Percentiles rank a stretch among this genome's conserved stretches.
These are phyloP conservation scores for Troides aeacus DNA, from an alignment of 2,888 invertebrate species.

Conservation along the genomic window DNA sequence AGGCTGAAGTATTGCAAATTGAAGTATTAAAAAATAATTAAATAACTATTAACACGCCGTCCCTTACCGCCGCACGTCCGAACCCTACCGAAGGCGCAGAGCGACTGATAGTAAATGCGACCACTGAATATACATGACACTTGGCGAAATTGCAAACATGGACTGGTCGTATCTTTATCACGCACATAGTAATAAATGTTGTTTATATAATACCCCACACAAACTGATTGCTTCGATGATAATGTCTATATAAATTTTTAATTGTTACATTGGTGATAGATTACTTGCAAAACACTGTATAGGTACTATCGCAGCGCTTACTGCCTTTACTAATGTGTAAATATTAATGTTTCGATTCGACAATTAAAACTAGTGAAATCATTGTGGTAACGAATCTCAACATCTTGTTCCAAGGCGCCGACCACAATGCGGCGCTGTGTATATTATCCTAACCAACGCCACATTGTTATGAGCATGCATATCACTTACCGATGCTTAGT, in stretches of 20 bases:
- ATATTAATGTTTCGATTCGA: no score
- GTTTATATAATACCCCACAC: slow-evolving; percentile 3
- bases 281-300: no score
- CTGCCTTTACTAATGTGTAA: no score
- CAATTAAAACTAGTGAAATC: no score
- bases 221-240: neutral
- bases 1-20: slow-evolving; percentile 50
- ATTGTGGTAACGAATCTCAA: no score
- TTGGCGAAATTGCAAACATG: slow-evolving; percentile 53
- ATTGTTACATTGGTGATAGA: neutral
- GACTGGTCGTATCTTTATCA: slow-evolving; percentile 42
- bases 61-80: slow-evolving; percentile 38
- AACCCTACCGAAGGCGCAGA: slow-evolving; percentile 48
- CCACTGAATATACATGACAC: slow-evolving; percentile 40
- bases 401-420: no score
- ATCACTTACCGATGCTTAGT: no score
- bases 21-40: slow-evolving; percentile 46
- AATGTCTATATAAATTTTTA: neutral
- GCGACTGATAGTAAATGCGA: slow-evolving; percentile 26
- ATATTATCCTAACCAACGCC: no score
- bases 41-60: slow-evolving; percentile 11
- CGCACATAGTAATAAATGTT: slow-evolving; percentile 1
- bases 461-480: no score
- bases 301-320: no score
- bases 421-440: no score